Percentiles rank a stretch among this genome's conserved stretches.
These are phyloP conservation scores for Strix occidentalis DNA, from an alignment of 2,797 vertebrate species.

Conservation along the genomic window DNA sequence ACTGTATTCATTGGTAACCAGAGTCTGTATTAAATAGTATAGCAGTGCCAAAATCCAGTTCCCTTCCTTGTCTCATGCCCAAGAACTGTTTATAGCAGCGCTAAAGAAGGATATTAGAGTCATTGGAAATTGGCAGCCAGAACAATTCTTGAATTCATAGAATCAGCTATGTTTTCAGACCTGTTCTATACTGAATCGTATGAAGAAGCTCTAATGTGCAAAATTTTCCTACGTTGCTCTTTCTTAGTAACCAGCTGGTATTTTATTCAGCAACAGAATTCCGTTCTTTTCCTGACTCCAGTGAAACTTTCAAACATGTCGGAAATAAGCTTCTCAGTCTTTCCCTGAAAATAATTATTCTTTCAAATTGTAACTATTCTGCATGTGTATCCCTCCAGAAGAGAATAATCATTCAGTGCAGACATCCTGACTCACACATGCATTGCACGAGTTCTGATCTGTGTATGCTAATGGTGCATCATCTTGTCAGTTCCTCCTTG, in stretches of 20 bases:
- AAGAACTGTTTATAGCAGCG: not conserved
- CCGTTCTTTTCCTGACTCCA: not conserved
- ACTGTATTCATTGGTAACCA: not conserved
- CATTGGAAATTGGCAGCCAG: not conserved
- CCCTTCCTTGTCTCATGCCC: not conserved
- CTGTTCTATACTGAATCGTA: not conserved
- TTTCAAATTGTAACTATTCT: not conserved
- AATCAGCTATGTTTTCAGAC: not conserved
- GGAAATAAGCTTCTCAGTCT: not conserved
- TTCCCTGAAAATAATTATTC: not conserved
- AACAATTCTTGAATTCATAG: not conserved
- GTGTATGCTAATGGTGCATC: not conserved
- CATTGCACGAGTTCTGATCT: not conserved
- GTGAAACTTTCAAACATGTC: not conserved
- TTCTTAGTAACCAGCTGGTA: not conserved
- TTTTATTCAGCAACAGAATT: not conserved
- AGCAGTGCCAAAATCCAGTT: not conserved
- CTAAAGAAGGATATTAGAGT: not conserved
- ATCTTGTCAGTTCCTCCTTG: not conserved
- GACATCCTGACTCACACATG: not conserved
- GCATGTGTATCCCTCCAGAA: not conserved
- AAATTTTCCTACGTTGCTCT: not conserved
- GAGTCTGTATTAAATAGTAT: not conserved
- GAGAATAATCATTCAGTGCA: not conserved
- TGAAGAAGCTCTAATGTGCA: not conserved